Evolutionary conservation across 2,888 invertebrate genomes (phyloP).

Genomic region (Drosophila pseudotakahashii): DNA sequence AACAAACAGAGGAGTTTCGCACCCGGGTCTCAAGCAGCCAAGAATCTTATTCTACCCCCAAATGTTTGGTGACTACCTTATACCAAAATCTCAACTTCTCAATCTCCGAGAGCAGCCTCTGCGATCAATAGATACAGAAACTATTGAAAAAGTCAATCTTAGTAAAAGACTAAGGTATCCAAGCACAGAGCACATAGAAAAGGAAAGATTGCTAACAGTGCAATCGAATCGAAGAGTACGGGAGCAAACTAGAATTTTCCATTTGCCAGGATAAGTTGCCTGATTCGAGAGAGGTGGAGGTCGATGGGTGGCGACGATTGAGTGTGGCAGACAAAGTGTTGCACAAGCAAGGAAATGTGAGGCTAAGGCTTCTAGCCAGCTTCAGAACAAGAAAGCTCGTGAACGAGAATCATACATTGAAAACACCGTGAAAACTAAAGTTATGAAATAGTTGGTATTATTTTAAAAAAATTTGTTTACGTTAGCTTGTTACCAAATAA

Average conservation of each 20-base stretch:
- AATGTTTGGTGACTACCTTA: neutral
- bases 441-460: neutral
- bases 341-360: neutral
- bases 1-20: neutral
- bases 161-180: neutral
- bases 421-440: neutral
- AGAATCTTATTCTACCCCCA: neutral
- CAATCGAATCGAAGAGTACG: neutral
- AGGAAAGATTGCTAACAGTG: too few species aligned
- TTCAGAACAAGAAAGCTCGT: neutral
- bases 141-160: neutral
- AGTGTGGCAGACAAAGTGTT: neutral
- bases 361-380: neutral
- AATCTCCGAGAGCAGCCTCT: neutral
- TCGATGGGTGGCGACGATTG: neutral
- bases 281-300: neutral
- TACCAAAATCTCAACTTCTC: neutral
- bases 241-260: neutral
- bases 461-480: neutral
- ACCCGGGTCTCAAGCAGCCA: neutral
- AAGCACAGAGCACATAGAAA: neutral
- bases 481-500: neutral
- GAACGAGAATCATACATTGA: neutral
- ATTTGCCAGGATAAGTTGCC: constrained; percentile 3
- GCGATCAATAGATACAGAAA: neutral